Conservation (phyloP, 37 sponge, comb jelly and placozoan species). For the Hexactinellida sp. region DNA sequence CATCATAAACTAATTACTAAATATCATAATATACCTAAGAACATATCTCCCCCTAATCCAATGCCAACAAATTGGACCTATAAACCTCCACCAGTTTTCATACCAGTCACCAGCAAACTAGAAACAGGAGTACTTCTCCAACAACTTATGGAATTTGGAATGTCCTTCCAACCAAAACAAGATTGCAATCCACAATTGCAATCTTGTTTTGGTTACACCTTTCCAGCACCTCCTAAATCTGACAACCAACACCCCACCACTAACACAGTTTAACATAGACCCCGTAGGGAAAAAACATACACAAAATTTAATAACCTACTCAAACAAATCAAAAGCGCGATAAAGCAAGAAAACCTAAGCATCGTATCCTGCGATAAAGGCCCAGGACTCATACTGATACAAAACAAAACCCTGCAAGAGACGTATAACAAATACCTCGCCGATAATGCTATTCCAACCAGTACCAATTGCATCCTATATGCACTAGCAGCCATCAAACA, state of each 20-base stretch:
- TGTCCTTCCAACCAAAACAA: not conserved
- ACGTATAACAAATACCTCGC: no score
- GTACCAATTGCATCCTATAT: no score
- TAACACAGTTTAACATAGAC: no score
- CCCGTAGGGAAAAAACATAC: not conserved
- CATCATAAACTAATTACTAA: not conserved
- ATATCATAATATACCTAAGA: not conserved
- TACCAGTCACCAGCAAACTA: not conserved
- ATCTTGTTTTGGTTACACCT: no score
- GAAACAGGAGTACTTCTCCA: not conserved
- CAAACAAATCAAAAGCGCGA: not conserved
- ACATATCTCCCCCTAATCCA: not conserved
- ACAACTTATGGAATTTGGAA: not conserved
- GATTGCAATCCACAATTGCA: no score
- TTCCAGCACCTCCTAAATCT: not conserved
- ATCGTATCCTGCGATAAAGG: no score
- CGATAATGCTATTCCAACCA: no score
- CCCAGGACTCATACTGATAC: no score
- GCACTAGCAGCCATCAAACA: no score
- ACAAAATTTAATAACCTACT: not conserved
- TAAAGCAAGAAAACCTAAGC: not conserved
- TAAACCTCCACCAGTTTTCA: no score
- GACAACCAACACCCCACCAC: no score
- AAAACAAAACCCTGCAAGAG: no score
- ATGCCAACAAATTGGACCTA: not conserved